phyloP scores from a whole-genome alignment of 2,888 invertebrate species.

The Nezara viridula region DNA sequence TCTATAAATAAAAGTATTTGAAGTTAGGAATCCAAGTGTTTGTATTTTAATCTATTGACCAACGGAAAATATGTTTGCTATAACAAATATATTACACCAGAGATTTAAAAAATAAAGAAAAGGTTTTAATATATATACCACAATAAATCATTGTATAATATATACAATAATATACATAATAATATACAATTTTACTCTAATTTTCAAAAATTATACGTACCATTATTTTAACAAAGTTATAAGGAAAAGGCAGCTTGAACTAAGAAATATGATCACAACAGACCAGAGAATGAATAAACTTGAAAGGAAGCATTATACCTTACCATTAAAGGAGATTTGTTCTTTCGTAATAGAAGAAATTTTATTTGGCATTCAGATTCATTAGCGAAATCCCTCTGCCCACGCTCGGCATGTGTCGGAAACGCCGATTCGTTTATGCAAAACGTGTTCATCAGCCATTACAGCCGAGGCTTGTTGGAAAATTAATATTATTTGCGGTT shows the following conservation, averaged over 20 bases:
- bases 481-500: conserved; percentile 34
- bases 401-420: conserved; percentile 23
- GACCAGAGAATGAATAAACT: background rate
- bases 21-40: no score
- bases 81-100: no score
- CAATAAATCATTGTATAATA: no score
- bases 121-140: no score
- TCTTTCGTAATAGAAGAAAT: conserved; percentile 19
- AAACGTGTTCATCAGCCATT: conserved; percentile 41
- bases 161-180: no score
- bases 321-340: conserved; percentile 28
- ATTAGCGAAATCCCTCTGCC: conserved; percentile 30
- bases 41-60: no score
- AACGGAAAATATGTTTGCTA: no score
- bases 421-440: conserved; percentile 32
- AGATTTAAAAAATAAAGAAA: no score
- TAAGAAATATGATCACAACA: background rate
- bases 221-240: no score
- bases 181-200: no score
- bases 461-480: background rate
- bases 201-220: no score
- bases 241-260: background rate
- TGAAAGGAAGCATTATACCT: background rate
- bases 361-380: conserved; percentile 14
- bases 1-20: no score